A percentile compares a stretch with the other conserved stretches of the same genome.
phyloP scores from a whole-genome alignment of 2,888 invertebrate species.

The Philhelius pedissequus region DNA sequence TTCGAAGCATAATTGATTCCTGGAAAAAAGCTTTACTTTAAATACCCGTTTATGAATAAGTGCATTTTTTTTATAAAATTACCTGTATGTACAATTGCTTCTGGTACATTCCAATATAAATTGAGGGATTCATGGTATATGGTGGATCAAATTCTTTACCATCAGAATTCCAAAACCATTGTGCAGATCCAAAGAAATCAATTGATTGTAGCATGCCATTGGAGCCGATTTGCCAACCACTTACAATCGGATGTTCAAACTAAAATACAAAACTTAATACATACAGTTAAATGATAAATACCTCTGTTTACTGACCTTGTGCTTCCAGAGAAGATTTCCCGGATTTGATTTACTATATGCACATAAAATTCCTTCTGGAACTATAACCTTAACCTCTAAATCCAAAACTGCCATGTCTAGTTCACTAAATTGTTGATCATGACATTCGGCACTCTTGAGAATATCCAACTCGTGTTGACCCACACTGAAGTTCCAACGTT shows the following conservation, averaged over 20 bases:
- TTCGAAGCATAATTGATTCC: slow-evolving; percentile 74
- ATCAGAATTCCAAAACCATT: slow-evolving; percentile 79
- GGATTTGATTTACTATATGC: slow-evolving; percentile 83
- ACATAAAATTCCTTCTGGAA: slow-evolving; percentile 86
- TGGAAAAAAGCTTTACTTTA: slow-evolving; percentile 8
- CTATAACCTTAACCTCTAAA: slow-evolving; percentile 83
- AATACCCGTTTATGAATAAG: not conserved
- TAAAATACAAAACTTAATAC: slow-evolving; percentile 76
- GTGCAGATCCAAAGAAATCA: slow-evolving; percentile 86
- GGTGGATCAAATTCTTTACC: slow-evolving; percentile 74
- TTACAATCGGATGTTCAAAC: slow-evolving; percentile 91
- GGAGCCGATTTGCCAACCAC: slow-evolving; percentile 88
- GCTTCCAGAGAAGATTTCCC: slow-evolving; percentile 84
- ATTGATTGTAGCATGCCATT: slow-evolving; percentile 84
- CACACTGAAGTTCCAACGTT: slow-evolving; percentile 98
- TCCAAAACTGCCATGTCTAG: slow-evolving; percentile 76
- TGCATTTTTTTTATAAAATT: slow-evolving; percentile 1
- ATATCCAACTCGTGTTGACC: slow-evolving; percentile 90
- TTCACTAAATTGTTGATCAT: slow-evolving; percentile 73
- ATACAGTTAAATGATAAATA: too few relatives aligned
- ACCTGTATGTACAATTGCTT: slow-evolving; percentile 83
- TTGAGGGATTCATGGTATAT: slow-evolving; percentile 81
- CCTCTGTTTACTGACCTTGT: slow-evolving; percentile 81
- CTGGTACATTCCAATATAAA: slow-evolving; percentile 92
- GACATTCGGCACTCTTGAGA: slow-evolving; percentile 80